phyloP scores from a whole-genome alignment of 2,113 vertebrate genomes.

The Gracilinanus agilis region DNA sequence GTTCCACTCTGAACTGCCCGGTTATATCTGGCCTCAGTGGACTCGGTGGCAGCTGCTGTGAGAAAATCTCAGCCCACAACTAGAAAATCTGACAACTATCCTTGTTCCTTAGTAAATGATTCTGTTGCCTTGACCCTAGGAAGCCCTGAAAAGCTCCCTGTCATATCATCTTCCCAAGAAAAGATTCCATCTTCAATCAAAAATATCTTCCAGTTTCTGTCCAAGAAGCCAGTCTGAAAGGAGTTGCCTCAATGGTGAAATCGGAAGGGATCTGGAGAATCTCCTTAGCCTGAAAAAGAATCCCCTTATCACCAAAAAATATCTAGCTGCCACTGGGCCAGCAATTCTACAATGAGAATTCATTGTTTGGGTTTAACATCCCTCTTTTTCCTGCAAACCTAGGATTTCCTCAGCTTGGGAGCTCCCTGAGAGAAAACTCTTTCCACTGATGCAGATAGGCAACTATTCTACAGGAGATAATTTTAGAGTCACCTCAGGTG shows the following conservation, averaged over 20 bases:
- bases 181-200: background rate
- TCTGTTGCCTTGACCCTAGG: background rate
- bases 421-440: background rate
- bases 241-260: background rate
- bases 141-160: background rate
- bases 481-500: background rate
- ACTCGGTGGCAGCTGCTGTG: background rate
- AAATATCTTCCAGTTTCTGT: background rate
- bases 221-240: background rate
- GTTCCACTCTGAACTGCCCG: background rate
- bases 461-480: background rate
- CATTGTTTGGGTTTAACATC: background rate
- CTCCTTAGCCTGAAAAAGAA: background rate
- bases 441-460: background rate
- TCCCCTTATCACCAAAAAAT: background rate
- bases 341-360: background rate
- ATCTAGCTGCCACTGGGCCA: background rate
- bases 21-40: constrained; percentile 1
- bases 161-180: background rate
- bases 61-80: background rate
- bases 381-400: background rate
- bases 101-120: background rate
- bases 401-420: background rate
- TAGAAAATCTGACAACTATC: background rate
- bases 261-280: background rate